A percentile compares a stretch with the other conserved stretches of the same genome.
These are phyloP conservation scores for Ptilorrhoa leucosticta DNA, from an alignment of 2,113 vertebrate genomes.

Conservation along the genomic window DNA sequence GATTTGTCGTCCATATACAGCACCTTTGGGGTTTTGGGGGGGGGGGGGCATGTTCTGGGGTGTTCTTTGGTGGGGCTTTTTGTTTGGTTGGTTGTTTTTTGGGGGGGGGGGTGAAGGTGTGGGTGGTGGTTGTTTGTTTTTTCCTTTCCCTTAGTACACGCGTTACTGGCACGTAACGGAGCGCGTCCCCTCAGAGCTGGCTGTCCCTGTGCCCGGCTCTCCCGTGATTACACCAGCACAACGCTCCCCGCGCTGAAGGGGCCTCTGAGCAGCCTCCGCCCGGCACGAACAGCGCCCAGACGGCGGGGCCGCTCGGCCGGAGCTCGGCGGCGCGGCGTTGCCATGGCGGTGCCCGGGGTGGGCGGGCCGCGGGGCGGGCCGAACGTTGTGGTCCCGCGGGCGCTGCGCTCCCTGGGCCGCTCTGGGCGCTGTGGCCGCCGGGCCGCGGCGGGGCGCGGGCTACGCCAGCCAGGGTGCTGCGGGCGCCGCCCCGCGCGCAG, in stretches of 20 bases:
- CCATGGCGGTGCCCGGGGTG: neutral
- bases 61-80: neutral
- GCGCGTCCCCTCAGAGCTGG: too few species aligned
- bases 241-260: neutral
- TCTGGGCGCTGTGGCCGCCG: too few species aligned
- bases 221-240: accelerated
- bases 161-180: accelerated
- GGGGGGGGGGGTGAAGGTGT: too few species aligned
- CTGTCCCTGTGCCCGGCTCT: neutral
- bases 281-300: accelerated
- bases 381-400: too few species aligned
- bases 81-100: neutral
- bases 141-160: neutral
- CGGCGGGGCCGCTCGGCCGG: neutral
- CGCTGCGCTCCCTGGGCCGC: too few species aligned
- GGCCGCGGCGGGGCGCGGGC: too few species aligned
- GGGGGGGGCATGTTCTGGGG: accelerated
- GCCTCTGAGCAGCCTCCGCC: neutral
- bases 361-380: neutral
- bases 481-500: too few species aligned
- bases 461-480: too few species aligned
- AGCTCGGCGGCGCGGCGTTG: neutral
- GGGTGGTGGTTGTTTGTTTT: neutral
- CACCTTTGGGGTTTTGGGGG: neutral
- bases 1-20: neutral